phyloP scores from a whole-genome alignment of 2,113 vertebrate genomes.

The Urocolius indicus region DNA sequence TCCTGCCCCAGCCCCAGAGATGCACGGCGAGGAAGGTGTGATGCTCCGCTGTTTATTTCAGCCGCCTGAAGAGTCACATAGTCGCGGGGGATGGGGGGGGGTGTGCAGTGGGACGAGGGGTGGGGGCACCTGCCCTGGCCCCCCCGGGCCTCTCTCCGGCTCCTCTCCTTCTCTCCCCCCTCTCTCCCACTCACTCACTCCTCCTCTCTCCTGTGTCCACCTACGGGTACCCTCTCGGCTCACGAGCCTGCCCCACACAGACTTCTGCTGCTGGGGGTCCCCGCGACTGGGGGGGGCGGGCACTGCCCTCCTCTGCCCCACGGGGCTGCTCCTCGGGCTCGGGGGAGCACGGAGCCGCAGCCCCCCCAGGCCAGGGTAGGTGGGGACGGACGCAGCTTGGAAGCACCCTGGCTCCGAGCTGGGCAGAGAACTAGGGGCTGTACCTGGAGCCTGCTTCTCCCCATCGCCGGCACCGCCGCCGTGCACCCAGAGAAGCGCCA shows the following conservation, averaged over 20 bases:
- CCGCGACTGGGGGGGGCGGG: background rate
- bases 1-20: background rate
- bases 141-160: constrained; percentile 67
- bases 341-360: background rate
- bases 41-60: constrained; percentile 80
- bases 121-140: constrained; percentile 39
- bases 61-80: constrained; percentile 67
- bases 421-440: background rate
- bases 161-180: constrained; percentile 59
- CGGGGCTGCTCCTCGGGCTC: background rate
- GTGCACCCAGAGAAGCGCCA: constrained; percentile 11
- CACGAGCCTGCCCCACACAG: constrained; percentile 35
- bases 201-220: constrained; percentile 77
- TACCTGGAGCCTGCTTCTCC: background rate
- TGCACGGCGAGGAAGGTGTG: background rate
- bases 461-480: background rate
- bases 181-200: constrained; percentile 62
- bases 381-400: background rate
- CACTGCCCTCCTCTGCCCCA: constrained; percentile 27
- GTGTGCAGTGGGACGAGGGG: constrained; percentile 33
- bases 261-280: constrained; percentile 34
- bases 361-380: background rate
- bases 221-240: constrained; percentile 73
- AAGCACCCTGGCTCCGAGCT: background rate
- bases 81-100: constrained; percentile 20